Base-by-base conservation (phyloP, 2,888 invertebrate species). In the Zelleria hepariella region DNA sequence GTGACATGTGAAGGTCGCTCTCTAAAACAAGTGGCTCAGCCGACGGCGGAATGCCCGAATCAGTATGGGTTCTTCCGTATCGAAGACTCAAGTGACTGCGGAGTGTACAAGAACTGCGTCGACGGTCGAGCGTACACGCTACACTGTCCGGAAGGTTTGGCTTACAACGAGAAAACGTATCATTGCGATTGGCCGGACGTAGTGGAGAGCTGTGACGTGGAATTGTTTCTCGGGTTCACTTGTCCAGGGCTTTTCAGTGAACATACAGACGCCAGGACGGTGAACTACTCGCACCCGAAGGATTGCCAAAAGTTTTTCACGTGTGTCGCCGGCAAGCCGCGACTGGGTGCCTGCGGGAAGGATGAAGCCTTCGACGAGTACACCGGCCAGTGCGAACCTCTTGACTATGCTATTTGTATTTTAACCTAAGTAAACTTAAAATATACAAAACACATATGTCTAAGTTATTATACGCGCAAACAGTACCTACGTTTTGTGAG, bases 101-200 rank as follows among this genome's bases (percentile, higher is more conserved):
- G 93, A 0, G 90, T 92, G 72, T 58, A 64, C 24, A 57, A 61
- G n/a, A 60, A 92, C 65, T 94, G 94, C 67, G 93, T 93, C 0
- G 90, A 92, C 86, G 24, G 92, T 1, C 7, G 18, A 10, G 55
- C 42, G 10, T 90, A 80, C 62, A 73, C 90, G 0, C 91, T 93
- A 62, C 91, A 93, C 65, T 94, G 94, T 70, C 94, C 94, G 0
- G 93, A 93, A 75, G 94, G 94, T 49, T 79, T 94, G 63, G 94
- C 94, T 10, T 93, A 91, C 78, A 91, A 91, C 69, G 82, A 89
- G 42, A 89, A 89, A 7, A 90, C 86, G 15, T 92, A 93, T 67
- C 89, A 91, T 60, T 94, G 94, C 70, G 94, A 94, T 65, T 94
- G 94, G 94, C 93, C 94, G 5, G 94, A 94, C 77, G 90, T 92